Base-by-base conservation (phyloP, 2,888 invertebrate genomes). In the Lithophane socia region DNA sequence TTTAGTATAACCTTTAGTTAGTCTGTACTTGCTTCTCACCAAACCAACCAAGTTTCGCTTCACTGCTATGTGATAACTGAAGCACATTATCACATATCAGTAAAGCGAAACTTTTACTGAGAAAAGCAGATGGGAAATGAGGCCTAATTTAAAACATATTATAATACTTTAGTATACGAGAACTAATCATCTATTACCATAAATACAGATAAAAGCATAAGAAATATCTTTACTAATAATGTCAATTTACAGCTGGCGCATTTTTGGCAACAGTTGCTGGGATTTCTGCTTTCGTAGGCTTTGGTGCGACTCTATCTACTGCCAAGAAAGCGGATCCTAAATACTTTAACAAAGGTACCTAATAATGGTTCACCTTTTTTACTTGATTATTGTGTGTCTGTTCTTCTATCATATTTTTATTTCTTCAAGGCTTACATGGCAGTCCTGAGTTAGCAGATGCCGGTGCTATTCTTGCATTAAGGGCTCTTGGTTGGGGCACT, bases 401-500 rank as follows among this genome's bases (percentile, higher is more conserved):
- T n/a, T 65, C 37, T 37, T 49, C 16, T 54, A 44, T 18, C 0
- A 65, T 67, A 2, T 18, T 37, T 2, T 52, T 37, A 16, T 49
- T 49, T 66, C 87, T 88, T 54, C 9, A 79, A 97, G 97, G 98
- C 68, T 92, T 98, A 88, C 94, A 97, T 49, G 97, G 97, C 64
- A 95, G 97, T 72, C 94, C 96, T 73, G 97, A 98, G 89, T 92
- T 98, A 79, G 97, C 97, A 69, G 99, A 99, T 93, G 98, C 98
- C 78, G 99, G 99, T 24, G 97, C 98, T 7, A 96, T 97, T 8
- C 95, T 99, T 77, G 99, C 99, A 0, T 85, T 98, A 73, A 97
- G 98, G 91, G 99, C 99, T 0, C 96, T 99, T 0, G 98, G 98
- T 12, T 98, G 98, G 98, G 99, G 99, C 4, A 98, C 98, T 0